Conservation (phyloP, 1,140 invertebrate species). For the Camponotus floridanus region DNA sequence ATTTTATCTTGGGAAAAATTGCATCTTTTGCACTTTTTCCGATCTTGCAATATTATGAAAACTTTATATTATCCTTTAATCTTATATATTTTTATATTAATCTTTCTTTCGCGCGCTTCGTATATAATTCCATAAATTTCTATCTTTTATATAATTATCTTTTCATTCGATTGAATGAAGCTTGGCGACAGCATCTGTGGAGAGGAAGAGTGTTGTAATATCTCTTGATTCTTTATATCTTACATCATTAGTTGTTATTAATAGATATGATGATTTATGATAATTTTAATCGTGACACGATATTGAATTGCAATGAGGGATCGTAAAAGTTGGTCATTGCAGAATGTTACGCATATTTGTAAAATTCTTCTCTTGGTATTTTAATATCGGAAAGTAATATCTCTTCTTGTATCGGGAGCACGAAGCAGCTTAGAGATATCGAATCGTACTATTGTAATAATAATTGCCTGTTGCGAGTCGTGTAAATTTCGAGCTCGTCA, state of each 20-base stretch:
- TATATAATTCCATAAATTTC: not conserved
- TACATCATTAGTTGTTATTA: not conserved
- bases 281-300: conserved; percentile 13
- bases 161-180: not conserved
- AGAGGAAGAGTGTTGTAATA: conserved; percentile 25
- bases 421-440: conserved; percentile 12
- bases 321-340: conserved; percentile 9
- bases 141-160: not conserved
- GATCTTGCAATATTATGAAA: not conserved
- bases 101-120: not conserved
- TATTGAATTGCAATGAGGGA: not conserved
- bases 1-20: not conserved
- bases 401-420: conserved; percentile 4
- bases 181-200: not conserved
- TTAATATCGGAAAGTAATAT: conserved; percentile 16
- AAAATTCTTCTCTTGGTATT: not conserved
- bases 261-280: conserved; percentile 20
- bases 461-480: conserved; percentile 3
- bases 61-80: not conserved
- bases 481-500: conserved; percentile 52
- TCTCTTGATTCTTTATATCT: not conserved
- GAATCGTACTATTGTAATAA: not conserved
- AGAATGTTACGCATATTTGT: not conserved
- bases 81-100: not conserved
- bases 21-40: not conserved